Percentiles rank a stretch among this genome's conserved stretches.
Conservation (phyloP, 1,140 invertebrate species). For the Drosophila simulans region DNA sequence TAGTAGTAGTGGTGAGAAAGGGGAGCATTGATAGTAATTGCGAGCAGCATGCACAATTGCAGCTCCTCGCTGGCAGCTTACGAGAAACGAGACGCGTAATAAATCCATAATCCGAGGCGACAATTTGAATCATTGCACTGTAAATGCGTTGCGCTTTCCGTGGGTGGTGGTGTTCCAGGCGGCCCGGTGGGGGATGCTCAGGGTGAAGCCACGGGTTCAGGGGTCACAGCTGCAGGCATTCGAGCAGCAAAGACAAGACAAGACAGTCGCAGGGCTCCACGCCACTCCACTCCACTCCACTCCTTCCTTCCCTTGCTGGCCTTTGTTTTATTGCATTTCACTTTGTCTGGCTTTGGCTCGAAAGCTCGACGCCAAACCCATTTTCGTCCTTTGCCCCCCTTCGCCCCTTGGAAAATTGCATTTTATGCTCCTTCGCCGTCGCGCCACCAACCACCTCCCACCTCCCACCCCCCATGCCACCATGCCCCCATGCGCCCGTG, state of each 20-base stretch:
- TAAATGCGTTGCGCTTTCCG: conserved; percentile 51
- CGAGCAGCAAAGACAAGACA: conserved; percentile 63
- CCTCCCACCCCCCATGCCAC: too few relatives aligned
- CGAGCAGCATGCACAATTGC: conserved; percentile 79
- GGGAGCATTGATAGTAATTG: conserved; percentile 73
- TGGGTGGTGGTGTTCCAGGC: neutral
- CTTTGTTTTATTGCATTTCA: conserved; percentile 81
- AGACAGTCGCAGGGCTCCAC: conserved; percentile 51
- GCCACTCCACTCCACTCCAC: too few relatives aligned
- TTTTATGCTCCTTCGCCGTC: conserved; percentile 61
- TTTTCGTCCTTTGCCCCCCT: conserved; percentile 25
- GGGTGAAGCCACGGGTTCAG: conserved; percentile 23
- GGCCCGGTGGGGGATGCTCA: neutral
- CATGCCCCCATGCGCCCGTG: neutral
- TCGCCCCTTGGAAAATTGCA: conserved; percentile 59
- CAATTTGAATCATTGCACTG: conserved; percentile 80
- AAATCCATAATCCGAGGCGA: conserved; percentile 82
- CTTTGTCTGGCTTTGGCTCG: conserved; percentile 69
- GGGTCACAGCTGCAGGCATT: conserved; percentile 69
- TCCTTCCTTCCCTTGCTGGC: conserved; percentile 15
- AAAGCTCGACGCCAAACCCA: conserved; percentile 58
- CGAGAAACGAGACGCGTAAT: conserved; percentile 77
- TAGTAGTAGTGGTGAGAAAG: neutral
- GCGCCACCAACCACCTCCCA: too few relatives aligned
- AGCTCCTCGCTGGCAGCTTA: conserved; percentile 63